Evolutionary conservation across 2,797 vertebrate genomes (phyloP), one percentile per base, ranked within the genome.

Genomic region (Takifugu rubripes): DNA sequence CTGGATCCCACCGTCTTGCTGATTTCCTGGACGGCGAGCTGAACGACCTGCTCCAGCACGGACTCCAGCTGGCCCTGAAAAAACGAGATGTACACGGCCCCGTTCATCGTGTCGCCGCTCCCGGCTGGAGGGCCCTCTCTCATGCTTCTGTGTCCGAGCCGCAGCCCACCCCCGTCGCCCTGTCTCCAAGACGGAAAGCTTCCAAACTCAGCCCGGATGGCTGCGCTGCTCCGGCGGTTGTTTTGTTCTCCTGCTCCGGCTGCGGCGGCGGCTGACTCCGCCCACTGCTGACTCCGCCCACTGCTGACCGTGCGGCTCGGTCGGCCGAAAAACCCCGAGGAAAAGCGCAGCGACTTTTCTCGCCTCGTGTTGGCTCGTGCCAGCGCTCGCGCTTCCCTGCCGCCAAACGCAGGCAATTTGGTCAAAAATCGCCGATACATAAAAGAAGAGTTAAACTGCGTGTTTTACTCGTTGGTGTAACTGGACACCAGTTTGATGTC

Each of bases 41-140:
- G 91, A 42, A 91, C 91, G 50, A 92, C 91, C 47, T 91, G 91
- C 85, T 92, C 91, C 79, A 92, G 80, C 46, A 88, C 90, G 11
- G 91, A 90, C 81, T 92, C 91, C 75, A 92, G 84, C 77, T 92
- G 91, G 70, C 91, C 91, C 87, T 92, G 91, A 77, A 92, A 92
- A 61, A 92, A 92, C 85, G 91, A 92, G 62, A 91, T 90, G 65
- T 92, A 92, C 63, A 92, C 88, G 63, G 91, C 82, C 48, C 89
- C 90, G 88, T 91, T 91, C 91, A 92, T 92, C 78, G 61, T 88
- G 58, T 55, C 70, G 76, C 66, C 71, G 76, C 65, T 66, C 76
- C 65, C 66, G 78, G 16, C 47, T 49, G 24, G 66, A 77, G 79
- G 65, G 65, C 44, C 5, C 70, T 81, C 49, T 84, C 79, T 88